phyloP scores from a whole-genome alignment of 2,888 invertebrate genomes.

The Thumatha senex region DNA sequence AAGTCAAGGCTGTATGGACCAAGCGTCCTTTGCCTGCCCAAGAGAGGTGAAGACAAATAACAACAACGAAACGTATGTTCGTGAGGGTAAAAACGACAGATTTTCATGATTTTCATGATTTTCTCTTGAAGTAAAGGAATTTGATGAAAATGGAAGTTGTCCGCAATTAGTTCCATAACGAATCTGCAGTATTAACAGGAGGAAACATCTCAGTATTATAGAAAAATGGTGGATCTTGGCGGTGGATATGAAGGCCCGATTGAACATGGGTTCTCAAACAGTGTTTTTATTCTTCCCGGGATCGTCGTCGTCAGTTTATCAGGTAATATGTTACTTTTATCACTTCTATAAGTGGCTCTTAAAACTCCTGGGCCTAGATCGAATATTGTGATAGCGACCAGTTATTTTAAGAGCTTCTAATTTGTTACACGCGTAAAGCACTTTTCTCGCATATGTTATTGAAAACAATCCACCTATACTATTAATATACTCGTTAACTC shows the following conservation, averaged over 20 bases:
- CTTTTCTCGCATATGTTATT: too few species aligned
- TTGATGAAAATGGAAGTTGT: constrained; percentile 4
- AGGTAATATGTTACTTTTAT: constrained; percentile 80
- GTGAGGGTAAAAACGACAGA: background rate
- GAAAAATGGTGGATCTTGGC: constrained; percentile 92
- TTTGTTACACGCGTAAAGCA: too few species aligned
- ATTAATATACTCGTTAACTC: too few species aligned
- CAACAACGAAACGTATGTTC: too few species aligned
- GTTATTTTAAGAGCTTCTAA: too few species aligned
- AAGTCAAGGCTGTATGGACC: too few species aligned
- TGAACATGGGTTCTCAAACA: constrained; percentile 94
- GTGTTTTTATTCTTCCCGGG: constrained; percentile 93
- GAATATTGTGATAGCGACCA: too few species aligned
- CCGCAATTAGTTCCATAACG: constrained; percentile 13
- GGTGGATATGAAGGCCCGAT: constrained; percentile 91
- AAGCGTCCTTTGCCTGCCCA: too few species aligned
- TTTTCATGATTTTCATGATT: constrained; percentile 12
- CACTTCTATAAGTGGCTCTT: background rate
- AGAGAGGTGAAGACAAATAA: too few species aligned
- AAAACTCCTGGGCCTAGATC: too few species aligned
- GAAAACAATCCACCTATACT: too few species aligned
- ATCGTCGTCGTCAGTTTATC: constrained; percentile 90
- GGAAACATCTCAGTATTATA: constrained; percentile 50
- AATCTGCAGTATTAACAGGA: constrained; percentile 17
- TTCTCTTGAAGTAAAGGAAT: background rate